Evolutionary conservation across 2,888 invertebrate genomes (phyloP), one percentile per base, ranked within the genome.

Genomic region (Orthosia incerta): DNA sequence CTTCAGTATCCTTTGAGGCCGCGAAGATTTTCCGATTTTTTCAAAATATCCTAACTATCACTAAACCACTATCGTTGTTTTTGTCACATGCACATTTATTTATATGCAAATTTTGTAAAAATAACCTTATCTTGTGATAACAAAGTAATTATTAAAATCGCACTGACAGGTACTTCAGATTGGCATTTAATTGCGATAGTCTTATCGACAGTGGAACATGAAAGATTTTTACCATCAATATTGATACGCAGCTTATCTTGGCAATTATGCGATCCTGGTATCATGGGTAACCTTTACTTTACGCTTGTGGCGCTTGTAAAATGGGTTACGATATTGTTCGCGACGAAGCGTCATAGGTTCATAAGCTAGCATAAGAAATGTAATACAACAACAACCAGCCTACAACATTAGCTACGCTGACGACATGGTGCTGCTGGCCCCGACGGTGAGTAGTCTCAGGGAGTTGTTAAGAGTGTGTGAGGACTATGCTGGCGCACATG

Each of bases 221-320:
- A 67, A 65, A 68, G 61, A 12, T 69, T 46, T 80, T 20, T 48
- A 48, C 16, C 46, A n/a, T 48, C n/a, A 62, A 56, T 53, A 48
- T 65, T 39, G 1, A 18, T 26, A 26, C 12, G n/a, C 18, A 61
- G 51, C 50, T 82, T 67, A 82, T 78, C 83, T 82, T 50, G 5
- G 59, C 15, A 76, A 65, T 79, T 71, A 79, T 77, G 71, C 26
- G 50, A 60, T 66, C 77, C 79, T 82, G 57, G 79, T 79, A 51
- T 48, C n/a, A 57, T 16, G 15, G 48, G 13, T 53, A 4, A 16
- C 7, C 3, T 15, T 16, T 23, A 5, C 39, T 39, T 16, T 3
- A 57, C 15, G n/a, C n/a, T n/a, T n/a, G n/a, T 3, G 13, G n/a
- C 13, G 16, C 20, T 55, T 71, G 57, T 63, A 57, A 26, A 75